Base-by-base conservation (phyloP, 2,888 invertebrate species). In the Chalcosyrphus nemorum region DNA sequence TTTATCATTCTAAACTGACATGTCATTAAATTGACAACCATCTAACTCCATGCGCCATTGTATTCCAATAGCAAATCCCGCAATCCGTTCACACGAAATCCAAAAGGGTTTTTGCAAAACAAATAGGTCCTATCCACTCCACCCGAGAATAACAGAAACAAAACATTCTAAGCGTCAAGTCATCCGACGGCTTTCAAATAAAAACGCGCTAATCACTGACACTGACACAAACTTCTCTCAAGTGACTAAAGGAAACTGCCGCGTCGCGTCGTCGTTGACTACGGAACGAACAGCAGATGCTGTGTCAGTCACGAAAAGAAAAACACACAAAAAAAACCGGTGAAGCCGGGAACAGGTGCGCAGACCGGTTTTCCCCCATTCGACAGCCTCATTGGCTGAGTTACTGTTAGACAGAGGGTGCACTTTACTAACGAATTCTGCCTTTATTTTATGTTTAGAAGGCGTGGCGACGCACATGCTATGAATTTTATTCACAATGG, bases 301-400 rank as follows among this genome's bases (percentile, higher is more conserved):
- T 65, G 50, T 9, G 32, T 27, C 13, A 41, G 17, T n/a, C n/a
- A n/a, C n/a, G n/a, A n/a, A n/a, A n/a, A n/a, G n/a, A n/a, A n/a
- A n/a, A n/a, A n/a, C n/a, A n/a, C n/a, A n/a, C n/a, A n/a, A 2
- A 9, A 21, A 45, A 13, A 66, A 54, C 19, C 38, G 57, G 43
- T 47, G 47, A 68, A 68, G 43, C 50, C 24, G 41, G 19, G 27
- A 54, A 56, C 82, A 84, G 78, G 82, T 84, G 78, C 78, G 72
- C 82, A 56, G 35, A 76, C 78, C 56, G 72, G 82, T 78, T 63
- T 66, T 57, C 3, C 11, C 2, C 38, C 56, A 61, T 27, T 38
- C n/a, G 52, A 15, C 15, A 24, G 21, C 57, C 13, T 61, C 27
- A 78, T 84, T 84, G 82, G 78, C 19, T 47, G 47, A 43, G 4